Conservation (phyloP, 2,888 invertebrate species). For the Drosophila robusta region DNA sequence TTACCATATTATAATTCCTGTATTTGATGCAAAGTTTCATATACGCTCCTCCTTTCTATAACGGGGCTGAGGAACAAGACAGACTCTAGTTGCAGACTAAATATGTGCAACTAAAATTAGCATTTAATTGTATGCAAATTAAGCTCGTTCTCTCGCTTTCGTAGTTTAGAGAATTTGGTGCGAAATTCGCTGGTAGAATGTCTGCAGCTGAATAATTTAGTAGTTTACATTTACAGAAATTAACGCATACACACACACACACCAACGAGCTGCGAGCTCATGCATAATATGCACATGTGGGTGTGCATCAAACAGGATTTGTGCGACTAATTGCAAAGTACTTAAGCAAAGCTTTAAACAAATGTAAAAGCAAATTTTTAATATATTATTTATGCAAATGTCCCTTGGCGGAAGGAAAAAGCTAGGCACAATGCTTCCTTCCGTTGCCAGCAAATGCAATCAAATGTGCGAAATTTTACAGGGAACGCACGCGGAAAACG, state of each 20-base stretch:
- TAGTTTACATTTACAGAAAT: conserved; percentile 79
- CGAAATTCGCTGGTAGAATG: conserved; percentile 67
- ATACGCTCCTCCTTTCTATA: neutral
- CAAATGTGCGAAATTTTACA: conserved; percentile 40
- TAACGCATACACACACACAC: conserved; percentile 53
- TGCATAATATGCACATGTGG: conserved; percentile 38
- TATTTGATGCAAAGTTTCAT: too few relatives aligned
- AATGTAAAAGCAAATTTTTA: conserved; percentile 79
- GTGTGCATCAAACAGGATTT: conserved; percentile 75
- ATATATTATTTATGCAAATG: conserved; percentile 82
- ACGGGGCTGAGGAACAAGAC: neutral
- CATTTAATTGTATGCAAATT: conserved; percentile 78
- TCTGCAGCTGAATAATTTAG: conserved; percentile 77
- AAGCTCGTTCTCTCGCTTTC: conserved; percentile 25
- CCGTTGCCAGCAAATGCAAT: conserved; percentile 37
- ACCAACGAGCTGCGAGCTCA: conserved; percentile 12
- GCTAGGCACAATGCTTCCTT: conserved; percentile 6
- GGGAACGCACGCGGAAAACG: conserved; percentile 3
- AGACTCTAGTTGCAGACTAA: conserved; percentile 10
- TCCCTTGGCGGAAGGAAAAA: conserved; percentile 20
- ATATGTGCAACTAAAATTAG: conserved; percentile 58
- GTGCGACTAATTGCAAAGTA: conserved; percentile 84
- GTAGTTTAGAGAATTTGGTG: conserved; percentile 34
- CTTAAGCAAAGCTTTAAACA: conserved; percentile 83
- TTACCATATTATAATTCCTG: too few relatives aligned